Base-by-base conservation (phyloP, 2,888 invertebrate species). In the Pelosia muscerda region DNA sequence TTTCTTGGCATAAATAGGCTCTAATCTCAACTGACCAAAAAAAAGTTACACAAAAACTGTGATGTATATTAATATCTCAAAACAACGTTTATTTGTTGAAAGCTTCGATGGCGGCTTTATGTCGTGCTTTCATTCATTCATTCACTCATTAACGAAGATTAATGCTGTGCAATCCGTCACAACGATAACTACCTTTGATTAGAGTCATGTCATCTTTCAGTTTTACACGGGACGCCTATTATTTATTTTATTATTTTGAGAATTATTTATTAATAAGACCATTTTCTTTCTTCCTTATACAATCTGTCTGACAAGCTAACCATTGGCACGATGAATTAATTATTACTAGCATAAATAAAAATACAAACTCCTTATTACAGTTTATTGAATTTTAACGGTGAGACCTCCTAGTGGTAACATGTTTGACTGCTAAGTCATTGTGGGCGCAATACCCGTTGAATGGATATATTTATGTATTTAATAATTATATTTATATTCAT, bases 81-180 rank as follows among this genome's bases (percentile, higher is more conserved):
- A 26, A 69, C 42, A 71, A 15, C 15, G 11, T 11, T 63, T 65
- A 38, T 38, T 72, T 58, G 67, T 78, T 75, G 69, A 66, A 72
- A 65, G 69, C 55, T 49, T 69, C 68, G 54, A 66, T 57, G 56
- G 22, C 62, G 59, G 25, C 66, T 57, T 73, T 72, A 68, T 68
- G 59, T 59, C 64, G 63, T 71, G 71, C 74, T 69, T 72, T 68
- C 72, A 68, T 77, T 77, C 80, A 76, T 54, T 68, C 68, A 63
- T 68, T 68, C 49, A 55, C 65, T 68, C 53, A 60, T 70, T 80
- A 82, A 83, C 76, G 74, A 83, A 79, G 82, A 83, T 83, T 79
- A 81, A 83, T 83, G 74, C 54, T 53, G 42, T 58, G 61, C 72
- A 76, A 81, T 83, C 77, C 73, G 75, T 82, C 83, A 76, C 63